Evolutionary conservation across 1,140 invertebrate genomes (phyloP).

Genomic region (Hyposmocoma kahamanoa): DNA sequence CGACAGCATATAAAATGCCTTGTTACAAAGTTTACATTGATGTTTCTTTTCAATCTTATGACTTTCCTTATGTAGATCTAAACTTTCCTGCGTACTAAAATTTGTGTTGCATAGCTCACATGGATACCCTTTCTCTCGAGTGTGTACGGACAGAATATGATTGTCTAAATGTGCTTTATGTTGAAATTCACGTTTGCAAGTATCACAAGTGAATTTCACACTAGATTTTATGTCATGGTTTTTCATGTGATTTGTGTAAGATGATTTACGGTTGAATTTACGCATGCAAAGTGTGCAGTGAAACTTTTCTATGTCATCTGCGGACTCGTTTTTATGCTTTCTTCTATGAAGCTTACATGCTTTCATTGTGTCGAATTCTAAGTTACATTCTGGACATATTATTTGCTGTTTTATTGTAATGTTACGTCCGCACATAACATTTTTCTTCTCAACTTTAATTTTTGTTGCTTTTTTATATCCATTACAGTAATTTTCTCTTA

Average conservation of each 20-base stretch:
- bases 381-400: slow-evolving; percentile 4
- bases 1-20: slow-evolving; percentile 72
- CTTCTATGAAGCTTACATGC: slow-evolving; percentile 13
- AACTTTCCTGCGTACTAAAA: slow-evolving; percentile 45
- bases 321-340: slow-evolving; percentile 13
- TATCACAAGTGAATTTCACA: slow-evolving; percentile 45
- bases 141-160: slow-evolving; percentile 57
- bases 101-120: slow-evolving; percentile 48
- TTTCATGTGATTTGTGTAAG: slow-evolving; percentile 63
- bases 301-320: slow-evolving; percentile 21
- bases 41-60: slow-evolving; percentile 75
- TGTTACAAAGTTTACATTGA: slow-evolving; percentile 75
- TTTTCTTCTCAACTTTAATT: slow-evolving; percentile 4
- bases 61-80: slow-evolving; percentile 46
- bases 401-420: slow-evolving; percentile 1
- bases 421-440: background rate
- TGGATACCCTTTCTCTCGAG: slow-evolving; percentile 40
- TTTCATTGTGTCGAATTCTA: slow-evolving; percentile 17
- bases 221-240: slow-evolving; percentile 49
- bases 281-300: slow-evolving; percentile 66
- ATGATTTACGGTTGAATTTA: slow-evolving; percentile 54
- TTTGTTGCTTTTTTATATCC: slow-evolving; percentile 8
- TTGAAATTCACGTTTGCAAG: slow-evolving; percentile 63
- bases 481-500: slow-evolving; percentile 8
- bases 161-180: slow-evolving; percentile 66